Conservation (phyloP, 2,888 invertebrate species). For the Bimastos eiseni region DNA sequence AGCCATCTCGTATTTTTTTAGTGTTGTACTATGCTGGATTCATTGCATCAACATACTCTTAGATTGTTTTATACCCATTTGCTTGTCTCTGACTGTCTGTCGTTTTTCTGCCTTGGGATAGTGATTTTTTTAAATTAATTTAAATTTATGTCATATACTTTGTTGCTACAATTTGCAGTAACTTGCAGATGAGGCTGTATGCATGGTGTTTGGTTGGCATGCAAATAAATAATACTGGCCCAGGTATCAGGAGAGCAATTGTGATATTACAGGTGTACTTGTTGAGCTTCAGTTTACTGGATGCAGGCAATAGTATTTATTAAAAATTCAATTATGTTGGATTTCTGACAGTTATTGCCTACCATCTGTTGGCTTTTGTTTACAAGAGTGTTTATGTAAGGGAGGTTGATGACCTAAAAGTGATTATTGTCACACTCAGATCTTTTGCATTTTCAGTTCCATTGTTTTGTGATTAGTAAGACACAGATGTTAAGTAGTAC, state of each 20-base stretch:
- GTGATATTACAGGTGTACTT: background rate
- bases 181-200: background rate
- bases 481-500: background rate
- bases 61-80: background rate
- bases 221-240: background rate
- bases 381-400: background rate
- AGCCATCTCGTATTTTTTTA: no score
- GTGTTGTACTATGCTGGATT: background rate
- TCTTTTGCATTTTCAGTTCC: no score
- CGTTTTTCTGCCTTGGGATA: background rate
- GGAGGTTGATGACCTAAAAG: background rate
- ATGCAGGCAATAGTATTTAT: background rate
- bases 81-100: background rate
- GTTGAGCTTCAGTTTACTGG: background rate
- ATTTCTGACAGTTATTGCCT: background rate
- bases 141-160: background rate
- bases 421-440: no score
- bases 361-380: background rate
- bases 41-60: background rate
- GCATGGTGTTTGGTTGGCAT: background rate
- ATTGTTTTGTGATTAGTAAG: background rate
- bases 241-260: background rate
- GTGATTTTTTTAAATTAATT: background rate
- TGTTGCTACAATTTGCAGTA: background rate
- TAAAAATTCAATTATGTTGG: background rate